Conservation (phyloP, 2,888 invertebrate genomes). For the Erpobdella octoculata region DNA sequence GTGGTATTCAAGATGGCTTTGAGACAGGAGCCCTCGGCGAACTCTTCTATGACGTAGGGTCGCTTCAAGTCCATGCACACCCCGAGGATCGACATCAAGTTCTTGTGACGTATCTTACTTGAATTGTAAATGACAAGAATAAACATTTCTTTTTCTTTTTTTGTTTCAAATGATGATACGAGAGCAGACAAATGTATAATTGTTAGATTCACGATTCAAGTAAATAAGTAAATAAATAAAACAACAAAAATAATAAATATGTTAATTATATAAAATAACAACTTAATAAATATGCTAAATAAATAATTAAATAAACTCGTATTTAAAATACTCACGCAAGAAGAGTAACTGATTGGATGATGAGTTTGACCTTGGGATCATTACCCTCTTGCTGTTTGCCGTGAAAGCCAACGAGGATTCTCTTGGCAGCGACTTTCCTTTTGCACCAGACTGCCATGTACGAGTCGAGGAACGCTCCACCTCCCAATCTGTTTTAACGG, state of each 20-base stretch:
- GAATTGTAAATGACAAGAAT: background rate
- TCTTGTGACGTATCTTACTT: conserved; percentile 46
- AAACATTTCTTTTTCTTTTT: too few species aligned
- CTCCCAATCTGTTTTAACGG: conserved; percentile 49
- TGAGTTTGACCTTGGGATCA: conserved; percentile 40
- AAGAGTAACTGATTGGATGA: conserved; percentile 43
- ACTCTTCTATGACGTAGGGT: conserved; percentile 47
- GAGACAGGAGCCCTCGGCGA: conserved; percentile 45
- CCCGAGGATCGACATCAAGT: conserved; percentile 46
- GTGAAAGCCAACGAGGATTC: conserved; percentile 46
- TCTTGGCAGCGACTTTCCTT: conserved; percentile 44
- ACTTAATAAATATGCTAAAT: background rate
- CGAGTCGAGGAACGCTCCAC: conserved; percentile 48
- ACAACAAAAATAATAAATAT: too few species aligned
- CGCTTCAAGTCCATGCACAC: conserved; percentile 45
- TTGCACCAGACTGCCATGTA: conserved; percentile 46
- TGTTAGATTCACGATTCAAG: too few species aligned
- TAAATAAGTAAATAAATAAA: too few species aligned
- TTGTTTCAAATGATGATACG: too few species aligned
- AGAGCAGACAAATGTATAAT: too few species aligned
- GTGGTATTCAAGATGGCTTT: conserved; percentile 35
- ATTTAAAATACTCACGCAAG: conserved; percentile 43
- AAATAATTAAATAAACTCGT: background rate
- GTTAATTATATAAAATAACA: too few species aligned
- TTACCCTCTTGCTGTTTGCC: conserved; percentile 40